phyloP scores from a whole-genome alignment of 2,888 invertebrate genomes.

The Lycophotia porphyrea region DNA sequence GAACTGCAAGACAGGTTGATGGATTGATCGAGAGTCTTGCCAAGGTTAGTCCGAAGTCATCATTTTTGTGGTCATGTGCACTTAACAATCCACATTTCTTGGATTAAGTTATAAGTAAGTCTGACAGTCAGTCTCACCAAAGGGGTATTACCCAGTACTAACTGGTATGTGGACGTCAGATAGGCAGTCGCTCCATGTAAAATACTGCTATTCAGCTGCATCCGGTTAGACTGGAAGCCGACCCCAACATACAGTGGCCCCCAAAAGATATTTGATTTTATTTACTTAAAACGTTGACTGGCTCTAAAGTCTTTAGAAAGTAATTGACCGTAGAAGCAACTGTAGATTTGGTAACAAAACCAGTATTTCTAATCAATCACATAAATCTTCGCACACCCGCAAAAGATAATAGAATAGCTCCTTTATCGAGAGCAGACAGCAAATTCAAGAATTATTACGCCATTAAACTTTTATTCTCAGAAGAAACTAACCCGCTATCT shows the following conservation, averaged over 20 bases:
- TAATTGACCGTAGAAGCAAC: background rate
- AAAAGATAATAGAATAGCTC: constrained; percentile 60
- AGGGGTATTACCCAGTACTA: background rate
- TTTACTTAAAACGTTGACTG: background rate
- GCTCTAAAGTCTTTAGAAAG: background rate
- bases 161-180: background rate
- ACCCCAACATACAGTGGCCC: background rate
- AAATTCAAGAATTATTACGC: constrained; percentile 59
- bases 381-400: constrained; percentile 28
- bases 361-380: constrained; percentile 25
- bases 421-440: constrained; percentile 63
- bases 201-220: background rate
- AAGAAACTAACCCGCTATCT: constrained; percentile 58
- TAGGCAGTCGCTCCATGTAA: background rate
- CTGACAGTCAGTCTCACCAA: background rate
- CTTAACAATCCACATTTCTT: background rate
- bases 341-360: background rate
- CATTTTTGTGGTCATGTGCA: background rate
- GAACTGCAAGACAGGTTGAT: constrained; percentile 24
- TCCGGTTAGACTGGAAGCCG: background rate
- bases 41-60: constrained; percentile 13
- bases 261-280: no score
- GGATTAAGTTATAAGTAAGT: background rate
- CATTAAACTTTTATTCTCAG: constrained; percentile 67
- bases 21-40: constrained; percentile 1